Conservation (phyloP, 2,113 vertebrate genomes). For the Machaerirhynchus nigripectus region DNA sequence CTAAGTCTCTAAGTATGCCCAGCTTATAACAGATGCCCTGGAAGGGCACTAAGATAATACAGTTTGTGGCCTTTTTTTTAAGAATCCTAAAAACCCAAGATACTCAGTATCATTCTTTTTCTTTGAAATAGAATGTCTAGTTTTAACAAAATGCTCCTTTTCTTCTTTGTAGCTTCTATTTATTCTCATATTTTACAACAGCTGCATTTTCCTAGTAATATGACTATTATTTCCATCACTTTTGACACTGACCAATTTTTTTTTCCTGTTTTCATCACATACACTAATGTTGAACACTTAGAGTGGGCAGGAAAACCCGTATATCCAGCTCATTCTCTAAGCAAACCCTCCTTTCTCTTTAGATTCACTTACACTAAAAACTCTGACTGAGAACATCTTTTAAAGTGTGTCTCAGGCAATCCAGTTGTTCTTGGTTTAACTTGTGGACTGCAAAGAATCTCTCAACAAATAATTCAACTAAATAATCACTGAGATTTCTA, state of each 20-base stretch:
- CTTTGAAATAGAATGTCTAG: not conserved
- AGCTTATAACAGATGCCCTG: not conserved
- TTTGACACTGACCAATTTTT: not conserved
- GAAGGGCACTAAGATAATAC: not conserved
- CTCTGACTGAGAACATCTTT: not conserved
- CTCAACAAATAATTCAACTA: not conserved
- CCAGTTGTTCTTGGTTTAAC: not conserved
- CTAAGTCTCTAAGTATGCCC: not conserved
- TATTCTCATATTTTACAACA: not conserved
- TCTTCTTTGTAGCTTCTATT: not conserved
- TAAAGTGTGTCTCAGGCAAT: not conserved
- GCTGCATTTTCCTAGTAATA: not conserved
- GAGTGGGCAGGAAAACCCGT: not conserved
- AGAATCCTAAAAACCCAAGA: not conserved
- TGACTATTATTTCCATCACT: not conserved
- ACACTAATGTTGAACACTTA: not conserved
- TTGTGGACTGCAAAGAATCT: not conserved
- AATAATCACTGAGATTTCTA: not conserved
- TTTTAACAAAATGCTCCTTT: not conserved
- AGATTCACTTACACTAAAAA: not conserved
- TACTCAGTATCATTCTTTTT: not conserved
- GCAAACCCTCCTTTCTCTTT: not conserved
- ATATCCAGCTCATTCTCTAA: not conserved
- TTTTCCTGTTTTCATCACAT: not conserved
- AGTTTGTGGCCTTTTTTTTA: not conserved